Percentiles rank a stretch among this genome's conserved stretches.
These are phyloP conservation scores for Poecilia wingei DNA, from an alignment of 2,797 vertebrate species.

Conservation along the genomic window DNA sequence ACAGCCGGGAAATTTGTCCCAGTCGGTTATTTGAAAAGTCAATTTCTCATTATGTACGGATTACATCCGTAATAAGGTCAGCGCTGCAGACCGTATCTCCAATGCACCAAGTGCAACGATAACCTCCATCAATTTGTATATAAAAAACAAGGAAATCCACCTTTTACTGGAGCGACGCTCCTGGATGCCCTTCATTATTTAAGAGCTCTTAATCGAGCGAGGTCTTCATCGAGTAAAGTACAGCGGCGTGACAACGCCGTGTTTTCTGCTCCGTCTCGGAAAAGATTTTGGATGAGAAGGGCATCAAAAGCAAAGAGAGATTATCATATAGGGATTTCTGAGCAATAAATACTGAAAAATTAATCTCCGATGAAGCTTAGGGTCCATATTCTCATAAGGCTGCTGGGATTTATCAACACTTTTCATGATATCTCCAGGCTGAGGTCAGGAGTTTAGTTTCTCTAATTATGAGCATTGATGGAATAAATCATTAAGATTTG, in stretches of 20 bases:
- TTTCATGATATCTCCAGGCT: not conserved
- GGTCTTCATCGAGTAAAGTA: conserved; percentile 59
- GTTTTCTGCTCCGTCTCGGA: conserved; percentile 2
- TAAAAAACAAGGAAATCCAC: conserved; percentile 28
- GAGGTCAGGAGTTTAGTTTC: not conserved
- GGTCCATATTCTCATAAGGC: not conserved
- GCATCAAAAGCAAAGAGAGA: not conserved
- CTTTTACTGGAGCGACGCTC: conserved; percentile 58
- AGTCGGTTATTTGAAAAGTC: conserved; percentile 22
- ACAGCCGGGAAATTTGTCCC: conserved; percentile 21
- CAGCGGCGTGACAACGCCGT: conserved; percentile 44
- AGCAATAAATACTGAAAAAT: conserved; percentile 52
- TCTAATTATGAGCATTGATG: not conserved
- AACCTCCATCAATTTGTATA: conserved; percentile 10
- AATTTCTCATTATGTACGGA: conserved; percentile 64
- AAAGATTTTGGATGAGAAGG: not conserved
- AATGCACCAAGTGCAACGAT: conserved; percentile 22
- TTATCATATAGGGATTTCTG: not conserved
- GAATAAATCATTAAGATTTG: not conserved
- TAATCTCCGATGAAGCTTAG: conserved; percentile 37
- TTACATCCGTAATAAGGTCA: conserved; percentile 59
- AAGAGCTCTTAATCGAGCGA: conserved; percentile 56
- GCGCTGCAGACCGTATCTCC: conserved; percentile 39
- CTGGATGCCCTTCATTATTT: conserved; percentile 69
- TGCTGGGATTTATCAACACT: not conserved